Conservation (phyloP, 2,888 invertebrate species). For the Xestia rhomboidea region DNA sequence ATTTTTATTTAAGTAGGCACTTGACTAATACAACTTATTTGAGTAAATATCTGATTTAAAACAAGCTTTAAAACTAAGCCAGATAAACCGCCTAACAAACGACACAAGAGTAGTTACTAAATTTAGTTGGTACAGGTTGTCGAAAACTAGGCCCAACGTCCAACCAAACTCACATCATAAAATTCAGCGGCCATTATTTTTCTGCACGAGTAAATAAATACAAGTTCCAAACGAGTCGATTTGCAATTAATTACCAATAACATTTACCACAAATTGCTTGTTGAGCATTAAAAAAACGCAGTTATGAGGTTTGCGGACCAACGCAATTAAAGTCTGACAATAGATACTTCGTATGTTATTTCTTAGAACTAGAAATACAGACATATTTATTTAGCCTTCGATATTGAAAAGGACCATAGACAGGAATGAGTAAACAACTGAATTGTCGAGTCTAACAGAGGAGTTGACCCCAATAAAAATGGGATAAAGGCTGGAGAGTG, state of each 20-base stretch:
- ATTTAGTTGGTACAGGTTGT: slow-evolving; percentile 1
- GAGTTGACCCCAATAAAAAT: background rate
- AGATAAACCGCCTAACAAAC: background rate
- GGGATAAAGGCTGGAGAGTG: background rate
- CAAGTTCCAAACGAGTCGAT: slow-evolving; percentile 41
- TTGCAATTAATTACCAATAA: slow-evolving; percentile 63
- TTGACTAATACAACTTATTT: background rate
- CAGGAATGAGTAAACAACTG: background rate
- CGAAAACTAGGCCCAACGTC: slow-evolving; percentile 27
- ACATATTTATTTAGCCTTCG: slow-evolving; percentile 13
- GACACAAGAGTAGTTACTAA: slow-evolving; percentile 6
- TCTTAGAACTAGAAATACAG: slow-evolving; percentile 35
- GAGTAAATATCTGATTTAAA: slow-evolving; percentile 1
- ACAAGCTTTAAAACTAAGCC: background rate
- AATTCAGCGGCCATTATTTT: slow-evolving; percentile 20
- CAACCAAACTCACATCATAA: slow-evolving; percentile 19
- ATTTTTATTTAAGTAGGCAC: background rate
- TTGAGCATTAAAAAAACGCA: slow-evolving; percentile 38
- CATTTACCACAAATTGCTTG: slow-evolving; percentile 52
- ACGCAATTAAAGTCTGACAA: slow-evolving; percentile 52
- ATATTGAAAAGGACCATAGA: slow-evolving; percentile 8
- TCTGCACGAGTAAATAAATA: slow-evolving; percentile 38
- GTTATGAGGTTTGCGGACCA: slow-evolving; percentile 45
- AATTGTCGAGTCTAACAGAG: background rate
- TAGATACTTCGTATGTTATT: slow-evolving; percentile 30